phyloP scores from a whole-genome alignment of 2,797 vertebrate species.

The Chiloscyllium punctatum region DNA sequence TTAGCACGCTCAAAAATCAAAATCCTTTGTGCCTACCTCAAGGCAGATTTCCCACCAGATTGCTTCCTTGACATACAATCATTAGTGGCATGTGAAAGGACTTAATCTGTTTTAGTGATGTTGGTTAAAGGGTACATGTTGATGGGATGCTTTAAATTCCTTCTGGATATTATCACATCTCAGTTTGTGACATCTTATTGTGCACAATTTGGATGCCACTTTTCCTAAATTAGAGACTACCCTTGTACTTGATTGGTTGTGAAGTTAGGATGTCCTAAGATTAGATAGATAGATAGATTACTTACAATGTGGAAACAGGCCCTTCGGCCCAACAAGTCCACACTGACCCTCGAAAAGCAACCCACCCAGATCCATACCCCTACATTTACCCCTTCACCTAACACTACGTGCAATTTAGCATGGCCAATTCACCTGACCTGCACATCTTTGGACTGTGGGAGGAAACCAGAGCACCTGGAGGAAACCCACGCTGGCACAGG shows the following conservation, averaged over 20 bases:
- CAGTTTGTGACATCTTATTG: background rate
- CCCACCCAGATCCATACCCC: too few species aligned
- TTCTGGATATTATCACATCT: background rate
- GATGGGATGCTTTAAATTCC: too few species aligned
- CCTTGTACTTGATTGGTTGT: background rate
- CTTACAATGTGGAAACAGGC: too few species aligned
- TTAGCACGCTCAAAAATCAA: background rate
- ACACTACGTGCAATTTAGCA: too few species aligned
- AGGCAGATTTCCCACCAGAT: conserved; percentile 28
- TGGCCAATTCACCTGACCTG: too few species aligned
- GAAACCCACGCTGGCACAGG: too few species aligned
- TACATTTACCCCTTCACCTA: too few species aligned
- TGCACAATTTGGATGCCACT: background rate
- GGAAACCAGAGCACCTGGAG: too few species aligned
- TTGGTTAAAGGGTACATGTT: background rate
- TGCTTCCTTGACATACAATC: conserved; percentile 19
- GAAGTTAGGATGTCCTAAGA: background rate
- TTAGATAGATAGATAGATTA: background rate
- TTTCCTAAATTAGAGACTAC: background rate
- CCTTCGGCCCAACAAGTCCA: too few species aligned
- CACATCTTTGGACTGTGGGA: too few species aligned
- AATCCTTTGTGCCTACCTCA: background rate
- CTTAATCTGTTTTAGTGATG: background rate
- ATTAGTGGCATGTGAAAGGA: background rate
- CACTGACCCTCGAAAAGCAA: too few species aligned